These are phyloP conservation scores for Echeneis naucrates DNA, from an alignment of 2,797 vertebrate genomes.

Conservation along the genomic window DNA sequence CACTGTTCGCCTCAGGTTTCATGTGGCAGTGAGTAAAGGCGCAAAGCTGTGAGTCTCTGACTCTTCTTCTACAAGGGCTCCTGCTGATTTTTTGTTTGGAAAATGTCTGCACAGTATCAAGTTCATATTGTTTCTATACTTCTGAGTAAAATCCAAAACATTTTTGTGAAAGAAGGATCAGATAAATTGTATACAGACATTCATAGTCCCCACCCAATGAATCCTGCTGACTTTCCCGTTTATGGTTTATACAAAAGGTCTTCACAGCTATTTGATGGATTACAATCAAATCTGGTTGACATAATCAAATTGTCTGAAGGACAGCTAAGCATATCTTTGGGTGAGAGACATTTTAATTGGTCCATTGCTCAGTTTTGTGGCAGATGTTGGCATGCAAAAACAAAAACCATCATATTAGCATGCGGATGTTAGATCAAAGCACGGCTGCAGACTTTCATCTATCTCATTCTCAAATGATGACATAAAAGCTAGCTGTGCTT, in stretches of 20 bases:
- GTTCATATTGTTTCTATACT: slow-evolving; percentile 17
- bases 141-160: background rate
- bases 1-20: slow-evolving; percentile 51
- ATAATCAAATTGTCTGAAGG: background rate
- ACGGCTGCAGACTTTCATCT: background rate
- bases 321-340: too few species aligned
- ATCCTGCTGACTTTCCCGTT: background rate
- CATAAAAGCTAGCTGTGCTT: background rate
- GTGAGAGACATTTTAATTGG: background rate
- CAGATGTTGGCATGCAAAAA: background rate
- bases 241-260: too few species aligned
- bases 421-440: background rate
- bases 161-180: too few species aligned
- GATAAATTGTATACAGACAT: too few species aligned
- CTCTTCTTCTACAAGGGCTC: slow-evolving; percentile 11
- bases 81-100: slow-evolving; percentile 18
- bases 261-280: background rate
- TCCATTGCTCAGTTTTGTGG: too few species aligned
- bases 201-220: background rate
- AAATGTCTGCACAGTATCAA: slow-evolving; percentile 13
- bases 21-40: slow-evolving; percentile 12
- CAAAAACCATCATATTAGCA: background rate
- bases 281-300: too few species aligned
- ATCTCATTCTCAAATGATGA: too few species aligned
- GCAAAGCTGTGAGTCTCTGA: slow-evolving; percentile 21